phyloP scores from a whole-genome alignment of 2,797 vertebrate genomes.

The Vipera ursinii region DNA sequence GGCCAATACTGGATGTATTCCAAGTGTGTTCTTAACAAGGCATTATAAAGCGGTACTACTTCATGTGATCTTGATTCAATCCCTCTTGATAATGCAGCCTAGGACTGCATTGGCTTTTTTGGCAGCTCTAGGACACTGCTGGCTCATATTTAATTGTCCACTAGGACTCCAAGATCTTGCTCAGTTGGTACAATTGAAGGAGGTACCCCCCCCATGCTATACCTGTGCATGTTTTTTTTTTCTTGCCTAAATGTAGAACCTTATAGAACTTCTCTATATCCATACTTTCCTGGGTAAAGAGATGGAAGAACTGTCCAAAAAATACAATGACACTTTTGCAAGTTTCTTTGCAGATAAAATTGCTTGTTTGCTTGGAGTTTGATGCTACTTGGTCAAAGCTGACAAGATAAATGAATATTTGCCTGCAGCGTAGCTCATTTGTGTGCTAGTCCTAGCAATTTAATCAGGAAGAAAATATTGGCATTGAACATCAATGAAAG shows the following conservation, averaged over 20 bases:
- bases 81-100: too few relatives aligned
- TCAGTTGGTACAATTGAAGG: not conserved
- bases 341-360: not conserved
- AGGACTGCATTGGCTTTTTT: too few relatives aligned
- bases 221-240: not conserved
- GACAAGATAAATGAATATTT: slow-evolving; percentile 18
- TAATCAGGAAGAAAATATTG: slow-evolving; percentile 14
- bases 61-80: too few relatives aligned
- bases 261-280: not conserved
- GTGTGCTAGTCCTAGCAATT: slow-evolving; percentile 16
- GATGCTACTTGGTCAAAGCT: not conserved
- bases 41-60: too few relatives aligned
- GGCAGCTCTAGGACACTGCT: not conserved
- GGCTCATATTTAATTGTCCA: not conserved
- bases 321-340: not conserved
- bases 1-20: too few relatives aligned
- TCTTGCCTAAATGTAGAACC: not conserved
- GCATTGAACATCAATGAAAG: slow-evolving; percentile 22
- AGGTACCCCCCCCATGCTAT: not conserved
- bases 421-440: slow-evolving; percentile 10
- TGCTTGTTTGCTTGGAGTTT: not conserved
- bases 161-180: not conserved
- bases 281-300: not conserved
- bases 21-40: too few relatives aligned
- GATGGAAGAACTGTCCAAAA: not conserved